Evolutionary conservation across 92 coral and sea anemone species (phyloP), one percentile per base, ranked within the genome.

Genomic region (Siderastrea radians): DNA sequence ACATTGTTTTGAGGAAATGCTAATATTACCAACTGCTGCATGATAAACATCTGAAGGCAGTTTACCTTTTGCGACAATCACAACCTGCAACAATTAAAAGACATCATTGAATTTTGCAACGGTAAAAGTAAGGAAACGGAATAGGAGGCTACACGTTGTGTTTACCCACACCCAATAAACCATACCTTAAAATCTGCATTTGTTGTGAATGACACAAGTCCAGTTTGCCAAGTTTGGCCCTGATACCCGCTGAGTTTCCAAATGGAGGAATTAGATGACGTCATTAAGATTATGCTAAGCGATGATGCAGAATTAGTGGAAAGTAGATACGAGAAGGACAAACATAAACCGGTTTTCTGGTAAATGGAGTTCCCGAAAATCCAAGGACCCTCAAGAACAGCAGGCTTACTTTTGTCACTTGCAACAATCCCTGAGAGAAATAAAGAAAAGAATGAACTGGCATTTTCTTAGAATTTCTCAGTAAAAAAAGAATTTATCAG

Each of bases 161-260:
- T 26, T 26, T 26, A 44, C 2, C 17, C 3, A 66, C 9, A 54
- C 8, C 3, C 1, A 78, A 5, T 12, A 16, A 10, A 11, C 3
- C 1, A 15, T 89, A 93, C 98, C 98, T 87, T 90, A 61, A 95
- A 84, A 14, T 82, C 78, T 10, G 75, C 87, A 48, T 74, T 49
- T 48, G 86, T 49, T 14, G 54, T 81, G 81, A 93, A 90, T 6
- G 82, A 65, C 63, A 95, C 91, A 83, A 90, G 89, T 3, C 89
- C 98, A 52, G 55, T 77, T 54, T 66, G 85, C 98, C 98, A 95
- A 1, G 45, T 61, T 6, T 68, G 48, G n/a, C 98, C 96, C 59
- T 95, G 98, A 81, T 78, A 85, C 26, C 96, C 94, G 26, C 46
- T 57, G 17, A 95, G 71, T 63, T 73, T 66, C 98, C 98, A 95